Percentiles rank a stretch among this genome's conserved stretches.
These are phyloP conservation scores for Oncopodura yosiiana DNA, from an alignment of 1,140 invertebrate genomes.

Conservation along the genomic window DNA sequence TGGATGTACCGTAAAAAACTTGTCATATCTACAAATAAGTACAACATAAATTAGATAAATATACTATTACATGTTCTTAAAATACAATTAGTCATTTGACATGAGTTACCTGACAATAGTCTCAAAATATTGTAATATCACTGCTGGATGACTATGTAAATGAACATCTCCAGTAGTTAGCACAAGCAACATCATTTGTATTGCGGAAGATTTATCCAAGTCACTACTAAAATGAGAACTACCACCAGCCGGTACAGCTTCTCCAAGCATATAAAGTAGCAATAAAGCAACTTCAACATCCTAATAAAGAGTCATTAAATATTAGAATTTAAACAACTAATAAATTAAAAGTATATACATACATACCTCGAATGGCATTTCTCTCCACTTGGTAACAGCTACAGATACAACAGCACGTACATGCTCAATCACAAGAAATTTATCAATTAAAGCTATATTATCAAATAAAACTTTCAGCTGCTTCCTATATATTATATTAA, in stretches of 20 bases:
- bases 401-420: conserved; percentile 43
- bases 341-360: not conserved
- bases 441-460: conserved; percentile 45
- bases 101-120: conserved; percentile 39
- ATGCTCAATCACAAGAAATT: conserved; percentile 43
- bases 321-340: not conserved
- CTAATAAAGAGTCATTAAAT: conserved; percentile 23
- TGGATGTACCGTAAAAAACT: conserved; percentile 46
- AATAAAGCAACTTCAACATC: conserved; percentile 49
- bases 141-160: conserved; percentile 43
- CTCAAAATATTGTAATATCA: conserved; percentile 48
- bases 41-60: not conserved
- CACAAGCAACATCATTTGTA: conserved; percentile 46
- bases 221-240: conserved; percentile 43
- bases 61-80: not conserved
- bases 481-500: conserved; percentile 42
- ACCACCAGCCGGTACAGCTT: conserved; percentile 44
- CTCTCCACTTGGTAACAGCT: conserved; percentile 44
- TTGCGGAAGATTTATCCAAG: conserved; percentile 23
- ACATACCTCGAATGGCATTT: conserved; percentile 37
- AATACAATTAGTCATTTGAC: not conserved
- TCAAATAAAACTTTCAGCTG: conserved; percentile 49
- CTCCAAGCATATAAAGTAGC: conserved; percentile 48
- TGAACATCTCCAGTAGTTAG: conserved; percentile 44
- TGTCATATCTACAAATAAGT: conserved; percentile 44